A percentile compares a stretch with the other conserved stretches of the same genome.
phyloP scores from a whole-genome alignment of 2,888 invertebrate species.

The Morinoia aosen region DNA sequence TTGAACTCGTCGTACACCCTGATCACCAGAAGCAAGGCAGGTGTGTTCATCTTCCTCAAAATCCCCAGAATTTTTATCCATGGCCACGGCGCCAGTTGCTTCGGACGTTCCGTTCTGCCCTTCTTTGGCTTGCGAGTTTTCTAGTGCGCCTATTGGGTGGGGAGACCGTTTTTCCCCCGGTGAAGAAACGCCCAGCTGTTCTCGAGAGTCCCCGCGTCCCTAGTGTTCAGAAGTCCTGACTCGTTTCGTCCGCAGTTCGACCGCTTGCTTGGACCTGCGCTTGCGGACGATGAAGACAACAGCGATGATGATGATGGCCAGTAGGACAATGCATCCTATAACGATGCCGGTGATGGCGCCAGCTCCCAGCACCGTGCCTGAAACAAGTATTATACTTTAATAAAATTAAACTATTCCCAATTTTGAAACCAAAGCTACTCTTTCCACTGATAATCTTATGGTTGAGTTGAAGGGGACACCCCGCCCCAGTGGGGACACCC shows the following conservation, averaged over 20 bases:
- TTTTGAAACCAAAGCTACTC: neutral
- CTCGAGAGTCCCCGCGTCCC: slow-evolving; percentile 46
- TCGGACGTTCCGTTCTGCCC: neutral
- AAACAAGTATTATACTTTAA: neutral
- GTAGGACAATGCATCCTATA: slow-evolving; percentile 6
- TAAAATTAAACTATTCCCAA: neutral
- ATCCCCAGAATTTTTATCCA: neutral
- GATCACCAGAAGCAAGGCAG: neutral
- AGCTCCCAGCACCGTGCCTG: slow-evolving; percentile 23
- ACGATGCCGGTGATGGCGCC: slow-evolving; percentile 49
- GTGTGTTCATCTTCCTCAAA: neutral
- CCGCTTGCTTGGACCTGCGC: neutral
- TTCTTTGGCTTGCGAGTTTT: neutral
- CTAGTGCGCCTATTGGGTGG: neutral
- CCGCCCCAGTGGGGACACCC: no score
- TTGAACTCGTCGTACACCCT: neutral
- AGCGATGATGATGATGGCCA: neutral
- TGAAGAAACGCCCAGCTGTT: neutral
- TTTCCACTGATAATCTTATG: neutral
- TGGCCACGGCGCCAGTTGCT: neutral
- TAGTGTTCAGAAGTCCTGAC: slow-evolving; percentile 40
- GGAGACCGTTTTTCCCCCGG: neutral
- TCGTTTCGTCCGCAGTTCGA: neutral
- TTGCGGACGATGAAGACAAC: neutral
- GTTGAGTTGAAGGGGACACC: no score